Conservation (phyloP, 2,888 invertebrate species). For the Spisula subtruncata region DNA sequence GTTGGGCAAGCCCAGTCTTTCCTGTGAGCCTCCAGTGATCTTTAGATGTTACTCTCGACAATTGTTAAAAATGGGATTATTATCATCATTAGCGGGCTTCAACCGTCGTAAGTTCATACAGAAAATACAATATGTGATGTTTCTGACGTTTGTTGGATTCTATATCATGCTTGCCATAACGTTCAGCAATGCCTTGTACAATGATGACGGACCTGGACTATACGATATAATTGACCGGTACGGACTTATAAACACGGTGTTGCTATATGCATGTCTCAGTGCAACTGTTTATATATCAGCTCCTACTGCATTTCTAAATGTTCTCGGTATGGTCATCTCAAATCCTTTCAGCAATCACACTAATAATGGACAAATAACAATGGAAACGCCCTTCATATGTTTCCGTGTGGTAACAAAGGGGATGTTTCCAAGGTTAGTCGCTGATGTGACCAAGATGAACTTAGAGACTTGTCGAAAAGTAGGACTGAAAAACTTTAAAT, state of each 20-base stretch:
- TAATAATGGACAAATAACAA: background rate
- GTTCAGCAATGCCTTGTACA: background rate
- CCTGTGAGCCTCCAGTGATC: too few species aligned
- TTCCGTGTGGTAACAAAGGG: constrained; percentile 62
- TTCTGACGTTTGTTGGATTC: background rate
- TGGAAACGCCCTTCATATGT: constrained; percentile 72
- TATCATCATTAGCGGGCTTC: background rate
- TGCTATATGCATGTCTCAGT: background rate
- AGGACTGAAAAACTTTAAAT: constrained; percentile 74
- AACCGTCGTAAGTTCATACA: background rate
- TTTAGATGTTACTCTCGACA: too few species aligned
- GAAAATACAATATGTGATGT: background rate
- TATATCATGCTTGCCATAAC: background rate
- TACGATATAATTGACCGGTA: background rate
- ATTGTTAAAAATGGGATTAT: background rate
- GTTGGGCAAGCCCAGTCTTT: too few species aligned
- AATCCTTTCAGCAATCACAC: constrained; percentile 28
- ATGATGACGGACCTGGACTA: background rate
- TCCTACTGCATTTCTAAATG: background rate
- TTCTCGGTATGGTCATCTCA: background rate
- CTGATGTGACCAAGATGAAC: constrained; percentile 56
- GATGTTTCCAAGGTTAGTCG: constrained; percentile 46
- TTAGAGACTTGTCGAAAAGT: constrained; percentile 61
- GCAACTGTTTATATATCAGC: constrained; percentile 1
- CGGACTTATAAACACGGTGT: background rate